Evolutionary conservation across 2,888 invertebrate species (phyloP).

Genomic region (Crocallis elinguaria): DNA sequence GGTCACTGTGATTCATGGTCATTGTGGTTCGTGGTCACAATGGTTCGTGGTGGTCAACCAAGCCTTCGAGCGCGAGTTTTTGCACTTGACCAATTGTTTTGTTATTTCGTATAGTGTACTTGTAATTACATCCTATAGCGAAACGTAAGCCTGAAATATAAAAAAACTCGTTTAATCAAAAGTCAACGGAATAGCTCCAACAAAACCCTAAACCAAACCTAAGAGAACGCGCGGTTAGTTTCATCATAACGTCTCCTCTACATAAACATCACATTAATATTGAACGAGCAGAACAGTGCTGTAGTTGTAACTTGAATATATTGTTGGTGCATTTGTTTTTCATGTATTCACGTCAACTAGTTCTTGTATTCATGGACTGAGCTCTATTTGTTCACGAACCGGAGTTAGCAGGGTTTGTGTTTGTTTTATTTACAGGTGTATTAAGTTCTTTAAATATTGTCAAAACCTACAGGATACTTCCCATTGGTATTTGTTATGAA

Average conservation of each 20-base stretch:
- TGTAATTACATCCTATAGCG: too few species aligned
- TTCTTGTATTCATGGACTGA: constrained; percentile 31
- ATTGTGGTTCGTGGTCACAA: too few species aligned
- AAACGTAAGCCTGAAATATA: too few species aligned
- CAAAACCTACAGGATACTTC: too few species aligned
- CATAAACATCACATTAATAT: constrained; percentile 59
- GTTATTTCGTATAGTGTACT: too few species aligned
- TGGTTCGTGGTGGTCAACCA: too few species aligned
- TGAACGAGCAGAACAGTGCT: constrained; percentile 45
- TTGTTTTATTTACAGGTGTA: constrained; percentile 8
- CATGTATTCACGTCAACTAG: constrained; percentile 45
- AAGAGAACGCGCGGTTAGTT: constrained; percentile 3
- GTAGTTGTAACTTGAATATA: constrained; percentile 41
- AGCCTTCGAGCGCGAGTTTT: too few species aligned
- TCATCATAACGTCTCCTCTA: constrained; percentile 41
- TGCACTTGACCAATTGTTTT: too few species aligned
- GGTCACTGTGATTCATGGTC: too few species aligned
- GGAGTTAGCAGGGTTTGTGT: constrained; percentile 17
- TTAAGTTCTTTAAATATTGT: too few species aligned
- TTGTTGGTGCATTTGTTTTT: constrained; percentile 45
- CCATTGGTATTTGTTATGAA: too few species aligned
- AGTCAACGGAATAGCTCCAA: not conserved
- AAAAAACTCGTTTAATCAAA: too few species aligned
- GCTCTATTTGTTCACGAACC: constrained; percentile 19
- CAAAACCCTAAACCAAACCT: not conserved